phyloP scores from a whole-genome alignment of 1,140 invertebrate species.

The Linepithema humile region DNA sequence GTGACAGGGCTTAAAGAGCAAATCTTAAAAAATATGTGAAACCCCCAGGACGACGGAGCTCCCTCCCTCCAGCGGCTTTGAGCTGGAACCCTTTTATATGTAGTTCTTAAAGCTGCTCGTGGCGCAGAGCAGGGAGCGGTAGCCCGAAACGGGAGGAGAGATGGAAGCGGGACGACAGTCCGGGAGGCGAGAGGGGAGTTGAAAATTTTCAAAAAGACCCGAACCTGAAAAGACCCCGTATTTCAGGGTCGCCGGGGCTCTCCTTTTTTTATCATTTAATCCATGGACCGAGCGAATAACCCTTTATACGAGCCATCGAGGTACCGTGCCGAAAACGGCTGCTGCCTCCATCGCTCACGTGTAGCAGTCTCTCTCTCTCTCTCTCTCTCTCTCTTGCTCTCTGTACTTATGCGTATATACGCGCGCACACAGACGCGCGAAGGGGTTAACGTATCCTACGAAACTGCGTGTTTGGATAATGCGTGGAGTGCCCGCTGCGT shows the following conservation, averaged over 20 bases:
- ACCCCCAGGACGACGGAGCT: conserved; percentile 69
- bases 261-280: conserved; percentile 84
- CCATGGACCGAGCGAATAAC: conserved; percentile 81
- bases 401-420: conserved; percentile 31
- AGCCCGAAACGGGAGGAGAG: conserved; percentile 20
- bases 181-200: conserved; percentile 62
- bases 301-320: conserved; percentile 77
- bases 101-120: conserved; percentile 80
- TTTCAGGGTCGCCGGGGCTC: conserved; percentile 73
- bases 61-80: conserved; percentile 75
- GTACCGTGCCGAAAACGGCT: conserved; percentile 47
- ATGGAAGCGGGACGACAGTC: conserved; percentile 62
- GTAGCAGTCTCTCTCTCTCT: conserved; percentile 43
- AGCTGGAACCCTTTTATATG: conserved; percentile 80
- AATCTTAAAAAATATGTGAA: conserved; percentile 85
- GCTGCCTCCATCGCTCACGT: conserved; percentile 40
- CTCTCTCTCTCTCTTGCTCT: conserved; percentile 4
- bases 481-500: conserved; percentile 72
- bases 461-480: conserved; percentile 76
- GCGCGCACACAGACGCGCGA: conserved; percentile 21
- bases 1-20: conserved; percentile 82
- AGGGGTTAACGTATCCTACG: conserved; percentile 50
- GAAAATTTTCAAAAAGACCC: conserved; percentile 83
- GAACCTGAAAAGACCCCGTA: conserved; percentile 82
- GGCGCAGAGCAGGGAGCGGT: conserved; percentile 34